A percentile compares a stretch with the other conserved stretches of the same genome.
Evolutionary conservation across 2,113 vertebrate genomes (phyloP).

Genomic region (Phycodurus eques): DNA sequence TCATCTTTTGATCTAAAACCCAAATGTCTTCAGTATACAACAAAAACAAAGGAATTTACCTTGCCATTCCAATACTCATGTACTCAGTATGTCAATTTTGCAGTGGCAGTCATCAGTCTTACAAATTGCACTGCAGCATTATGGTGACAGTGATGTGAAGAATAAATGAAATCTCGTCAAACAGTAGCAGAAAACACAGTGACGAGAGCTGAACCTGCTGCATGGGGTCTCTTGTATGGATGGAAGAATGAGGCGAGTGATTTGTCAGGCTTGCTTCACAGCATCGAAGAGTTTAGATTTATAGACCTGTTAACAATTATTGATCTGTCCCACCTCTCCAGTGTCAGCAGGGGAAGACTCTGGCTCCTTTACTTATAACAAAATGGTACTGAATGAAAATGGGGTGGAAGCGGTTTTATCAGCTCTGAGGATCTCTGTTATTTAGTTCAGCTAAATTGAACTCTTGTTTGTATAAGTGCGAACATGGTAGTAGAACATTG

Average conservation of each 20-base stretch:
- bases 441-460: background rate
- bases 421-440: background rate
- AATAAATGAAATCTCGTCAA: conserved; percentile 16
- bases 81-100: background rate
- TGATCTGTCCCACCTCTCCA: background rate
- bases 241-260: conserved; percentile 5
- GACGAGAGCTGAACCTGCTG: conserved; percentile 10
- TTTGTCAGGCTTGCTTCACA: conserved; percentile 22
- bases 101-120: background rate
- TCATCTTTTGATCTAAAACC: too few relatives aligned
- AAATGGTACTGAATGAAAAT: background rate
- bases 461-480: background rate
- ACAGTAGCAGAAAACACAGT: conserved; percentile 9
- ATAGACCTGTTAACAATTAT: conserved; percentile 26
- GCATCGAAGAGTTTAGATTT: conserved; percentile 19
- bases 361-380: background rate
- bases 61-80: too few relatives aligned
- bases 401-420: conserved; percentile 21
- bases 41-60: too few relatives aligned
- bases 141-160: conserved; percentile 7
- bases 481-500: background rate
- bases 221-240: conserved; percentile 10
- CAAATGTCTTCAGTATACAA: too few relatives aligned
- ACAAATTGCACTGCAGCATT: conserved; percentile 22
- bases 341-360: background rate